Evolutionary conservation across 2,113 vertebrate species (phyloP).

Genomic region (Peromyscus polionotus): DNA sequence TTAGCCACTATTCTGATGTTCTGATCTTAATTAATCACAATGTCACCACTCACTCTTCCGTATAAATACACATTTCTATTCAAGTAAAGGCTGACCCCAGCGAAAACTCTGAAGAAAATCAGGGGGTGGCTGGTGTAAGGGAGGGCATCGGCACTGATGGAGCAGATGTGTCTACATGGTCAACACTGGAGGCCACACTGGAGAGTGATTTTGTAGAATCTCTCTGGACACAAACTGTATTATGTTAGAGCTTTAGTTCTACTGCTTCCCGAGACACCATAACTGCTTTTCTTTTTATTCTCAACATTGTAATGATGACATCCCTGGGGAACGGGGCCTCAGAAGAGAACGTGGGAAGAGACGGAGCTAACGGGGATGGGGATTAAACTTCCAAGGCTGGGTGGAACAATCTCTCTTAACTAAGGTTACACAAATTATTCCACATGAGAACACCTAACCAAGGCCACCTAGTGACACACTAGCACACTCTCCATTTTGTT

Average conservation of each 20-base stretch:
- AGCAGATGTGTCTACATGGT: rapidly evolving
- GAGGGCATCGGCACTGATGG: rapidly evolving
- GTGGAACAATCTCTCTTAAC: no score
- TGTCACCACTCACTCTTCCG: neutral
- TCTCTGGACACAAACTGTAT: neutral
- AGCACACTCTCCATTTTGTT: no score
- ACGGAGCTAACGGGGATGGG: no score
- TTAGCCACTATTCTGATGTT: neutral
- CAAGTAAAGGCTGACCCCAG: rapidly evolving
- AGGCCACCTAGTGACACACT: neutral
- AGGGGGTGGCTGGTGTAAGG: rapidly evolving
- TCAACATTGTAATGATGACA: no score
- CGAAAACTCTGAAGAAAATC: rapidly evolving
- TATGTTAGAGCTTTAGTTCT: neutral
- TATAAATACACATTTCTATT: no score
- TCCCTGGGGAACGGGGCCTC: no score
- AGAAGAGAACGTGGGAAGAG: neutral
- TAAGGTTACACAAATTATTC: neutral
- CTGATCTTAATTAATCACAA: neutral
- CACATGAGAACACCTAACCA: no score
- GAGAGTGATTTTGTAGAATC: neutral
- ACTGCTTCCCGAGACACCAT: neutral
- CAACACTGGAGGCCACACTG: rapidly evolving
- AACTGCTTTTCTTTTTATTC: neutral
- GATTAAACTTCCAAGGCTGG: neutral